These are phyloP conservation scores for Serripes groenlandicus DNA, from an alignment of 2,888 invertebrate genomes.

Conservation along the genomic window DNA sequence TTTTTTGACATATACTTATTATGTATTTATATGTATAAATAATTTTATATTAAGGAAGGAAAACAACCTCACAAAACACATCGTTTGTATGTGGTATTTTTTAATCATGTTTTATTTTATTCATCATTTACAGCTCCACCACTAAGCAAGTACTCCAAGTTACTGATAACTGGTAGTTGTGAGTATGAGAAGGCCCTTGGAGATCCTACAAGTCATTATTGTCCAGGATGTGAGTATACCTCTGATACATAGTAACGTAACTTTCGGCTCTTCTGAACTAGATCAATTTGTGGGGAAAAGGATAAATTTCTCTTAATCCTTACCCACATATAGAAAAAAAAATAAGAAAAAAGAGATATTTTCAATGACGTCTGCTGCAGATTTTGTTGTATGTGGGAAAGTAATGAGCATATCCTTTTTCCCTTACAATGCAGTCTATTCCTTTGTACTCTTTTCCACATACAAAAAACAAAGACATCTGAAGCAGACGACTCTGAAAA, in stretches of 20 bases:
- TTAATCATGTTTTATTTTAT: background rate
- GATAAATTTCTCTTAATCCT: background rate
- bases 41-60: too few species aligned
- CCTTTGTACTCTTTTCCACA: too few species aligned
- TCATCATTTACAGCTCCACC: slow-evolving; percentile 24
- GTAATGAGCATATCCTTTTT: background rate
- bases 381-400: too few species aligned
- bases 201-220: slow-evolving; percentile 15
- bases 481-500: too few species aligned
- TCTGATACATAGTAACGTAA: background rate
- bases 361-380: too few species aligned
- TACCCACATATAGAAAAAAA: background rate
- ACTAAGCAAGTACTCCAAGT: slow-evolving; percentile 26
- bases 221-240: slow-evolving; percentile 60
- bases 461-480: too few species aligned
- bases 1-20: background rate
- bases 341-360: background rate
- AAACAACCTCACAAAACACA: too few species aligned
- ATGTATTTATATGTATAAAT: background rate
- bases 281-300: background rate
- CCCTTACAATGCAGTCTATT: background rate
- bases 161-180: slow-evolving; percentile 42
- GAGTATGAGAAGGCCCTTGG: slow-evolving; percentile 28
- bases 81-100: background rate
- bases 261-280: background rate